Conservation (phyloP, 2,797 vertebrate genomes). For the Simalia tracyae region DNA sequence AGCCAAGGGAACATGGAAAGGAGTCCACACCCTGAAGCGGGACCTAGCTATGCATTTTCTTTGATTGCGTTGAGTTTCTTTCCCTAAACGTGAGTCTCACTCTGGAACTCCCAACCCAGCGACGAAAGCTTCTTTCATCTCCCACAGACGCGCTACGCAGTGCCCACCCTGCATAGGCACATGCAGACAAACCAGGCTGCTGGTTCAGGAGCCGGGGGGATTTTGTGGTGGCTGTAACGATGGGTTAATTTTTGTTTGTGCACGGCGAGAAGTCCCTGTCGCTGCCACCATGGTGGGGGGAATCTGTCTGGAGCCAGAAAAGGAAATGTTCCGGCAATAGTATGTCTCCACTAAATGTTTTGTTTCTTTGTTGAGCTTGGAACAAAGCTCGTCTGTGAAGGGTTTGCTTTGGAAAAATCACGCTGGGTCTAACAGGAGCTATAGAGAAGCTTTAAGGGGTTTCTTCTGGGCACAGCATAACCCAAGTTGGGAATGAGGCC, state of each 20-base stretch:
- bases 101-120: conserved; percentile 43
- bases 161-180: conserved; percentile 12
- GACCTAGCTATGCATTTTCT: not conserved
- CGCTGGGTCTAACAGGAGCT: not conserved
- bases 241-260: not conserved
- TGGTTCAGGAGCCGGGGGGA: conserved; percentile 48
- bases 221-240: conserved; percentile 47
- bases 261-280: conserved; percentile 33
- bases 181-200: conserved; percentile 23
- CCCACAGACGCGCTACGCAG: conserved; percentile 38
- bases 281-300: conserved; percentile 29
- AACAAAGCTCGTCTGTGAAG: conserved; percentile 58
- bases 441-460: conserved; percentile 13
- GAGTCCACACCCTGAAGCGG: conserved; percentile 19
- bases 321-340: not conserved
- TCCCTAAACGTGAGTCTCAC: conserved; percentile 1
- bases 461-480: not conserved
- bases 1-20: not conserved
- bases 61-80: conserved; percentile 29
- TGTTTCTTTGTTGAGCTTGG: conserved; percentile 40
- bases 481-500: conserved; percentile 14
- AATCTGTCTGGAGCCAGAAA: conserved; percentile 10
- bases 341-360: conserved; percentile 33
- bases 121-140: conserved; percentile 46
- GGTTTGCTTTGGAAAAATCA: conserved; percentile 73